Conservation (phyloP, 2,888 invertebrate genomes). For the Parnassius orleans region DNA sequence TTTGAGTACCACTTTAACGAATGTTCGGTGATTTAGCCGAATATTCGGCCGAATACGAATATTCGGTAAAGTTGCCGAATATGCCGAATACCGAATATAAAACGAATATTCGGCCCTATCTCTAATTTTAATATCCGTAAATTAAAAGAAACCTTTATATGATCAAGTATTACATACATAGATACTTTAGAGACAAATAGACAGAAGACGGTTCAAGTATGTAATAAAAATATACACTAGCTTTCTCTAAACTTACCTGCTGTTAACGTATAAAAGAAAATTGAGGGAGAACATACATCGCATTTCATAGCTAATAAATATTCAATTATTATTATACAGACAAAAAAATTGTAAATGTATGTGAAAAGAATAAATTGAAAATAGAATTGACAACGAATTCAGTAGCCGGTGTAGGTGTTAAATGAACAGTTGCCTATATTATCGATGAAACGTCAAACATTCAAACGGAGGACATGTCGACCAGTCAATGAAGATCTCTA, state of each 20-base stretch:
- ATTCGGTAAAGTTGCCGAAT: too few relatives aligned
- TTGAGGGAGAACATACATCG: constrained; percentile 2
- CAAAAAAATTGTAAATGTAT: constrained; percentile 21
- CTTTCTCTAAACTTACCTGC: neutral
- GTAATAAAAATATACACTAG: neutral
- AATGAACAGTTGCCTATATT: constrained; percentile 52
- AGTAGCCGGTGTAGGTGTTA: constrained; percentile 67
- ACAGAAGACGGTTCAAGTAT: neutral
- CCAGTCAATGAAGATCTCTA: constrained; percentile 43
- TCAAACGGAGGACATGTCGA: constrained; percentile 44
- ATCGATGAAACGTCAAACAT: constrained; percentile 58
- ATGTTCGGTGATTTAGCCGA: too few relatives aligned
- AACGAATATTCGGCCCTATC: too few relatives aligned
- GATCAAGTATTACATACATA: too few relatives aligned
- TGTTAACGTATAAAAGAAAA: neutral
- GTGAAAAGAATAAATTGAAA: constrained; percentile 41
- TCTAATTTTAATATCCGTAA: too few relatives aligned
- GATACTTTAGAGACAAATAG: too few relatives aligned
- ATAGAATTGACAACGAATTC: constrained; percentile 38
- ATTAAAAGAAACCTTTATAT: too few relatives aligned
- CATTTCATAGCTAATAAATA: constrained; percentile 21
- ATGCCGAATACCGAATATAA: too few relatives aligned
- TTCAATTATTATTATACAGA: constrained; percentile 20
- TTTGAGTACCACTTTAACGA: too few relatives aligned
- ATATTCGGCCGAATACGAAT: too few relatives aligned